Conservation (phyloP, 2,797 vertebrate genomes). For the Ctenopoma kingsleyae region DNA sequence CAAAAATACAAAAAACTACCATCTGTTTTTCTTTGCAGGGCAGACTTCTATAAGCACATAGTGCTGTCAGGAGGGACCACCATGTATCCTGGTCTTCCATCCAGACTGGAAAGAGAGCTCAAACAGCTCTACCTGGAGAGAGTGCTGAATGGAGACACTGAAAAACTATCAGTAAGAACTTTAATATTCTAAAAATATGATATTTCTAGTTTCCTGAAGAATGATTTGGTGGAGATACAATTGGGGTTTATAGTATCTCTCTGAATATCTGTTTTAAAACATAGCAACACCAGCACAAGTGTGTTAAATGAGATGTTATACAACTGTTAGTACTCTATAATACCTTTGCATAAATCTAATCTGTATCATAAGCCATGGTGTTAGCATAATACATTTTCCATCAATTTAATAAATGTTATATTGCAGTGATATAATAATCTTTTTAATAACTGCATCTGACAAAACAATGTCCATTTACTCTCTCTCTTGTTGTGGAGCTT, state of each 20-base stretch:
- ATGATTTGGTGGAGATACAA: neutral
- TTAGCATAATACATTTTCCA: constrained; percentile 6
- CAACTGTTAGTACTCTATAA: neutral
- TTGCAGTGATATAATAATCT: neutral
- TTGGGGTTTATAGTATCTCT: neutral
- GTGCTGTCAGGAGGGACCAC: constrained; percentile 88
- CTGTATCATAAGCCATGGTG: neutral
- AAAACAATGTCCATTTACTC: neutral
- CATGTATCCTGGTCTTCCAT: constrained; percentile 89
- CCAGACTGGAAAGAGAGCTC: constrained; percentile 87
- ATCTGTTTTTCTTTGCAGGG: constrained; percentile 63
- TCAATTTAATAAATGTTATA: neutral
- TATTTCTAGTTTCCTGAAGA: neutral
- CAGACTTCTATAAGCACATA: constrained; percentile 89
- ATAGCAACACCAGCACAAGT: neutral
- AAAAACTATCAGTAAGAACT: constrained; percentile 83
- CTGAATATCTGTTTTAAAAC: constrained; percentile 8
- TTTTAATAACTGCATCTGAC: neutral
- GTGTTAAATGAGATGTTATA: constrained; percentile 18
- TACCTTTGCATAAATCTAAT: neutral
- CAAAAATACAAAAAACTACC: neutral
- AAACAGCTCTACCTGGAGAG: constrained; percentile 89
- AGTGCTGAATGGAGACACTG: constrained; percentile 84
- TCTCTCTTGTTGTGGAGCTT: neutral
- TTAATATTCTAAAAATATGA: neutral